Evolutionary conservation across 2,888 invertebrate genomes (phyloP), one percentile per base, ranked within the genome.

Genomic region (Tiphia femorata): DNA sequence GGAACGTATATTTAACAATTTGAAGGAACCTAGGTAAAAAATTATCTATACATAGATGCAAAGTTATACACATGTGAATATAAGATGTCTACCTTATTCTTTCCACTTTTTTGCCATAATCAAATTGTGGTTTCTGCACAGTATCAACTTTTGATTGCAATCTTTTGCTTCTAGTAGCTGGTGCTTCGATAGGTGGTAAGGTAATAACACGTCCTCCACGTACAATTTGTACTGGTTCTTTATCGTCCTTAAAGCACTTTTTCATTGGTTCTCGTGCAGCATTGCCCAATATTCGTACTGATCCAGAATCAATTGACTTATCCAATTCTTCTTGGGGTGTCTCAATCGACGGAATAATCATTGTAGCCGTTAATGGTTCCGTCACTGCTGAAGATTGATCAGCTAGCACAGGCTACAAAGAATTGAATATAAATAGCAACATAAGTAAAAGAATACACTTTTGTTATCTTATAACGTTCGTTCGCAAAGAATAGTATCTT

Each of bases 131-230:
- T 29, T 58, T 73, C 19, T 58, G 65, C 6, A 37, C 23, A 1
- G 63, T 46, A n/a, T 74, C 78, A 10, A 58, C 52, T 59, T 77
- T 79, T 0, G 70, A 69, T 57, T 82, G 83, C 3, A 82, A 73
- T 76, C 92, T 91, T 16, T 93, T 91, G 56, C 91, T 89, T 35
- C 93, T 86, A 0, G 94, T 94, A 1, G 93, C 91, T 6, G 94
- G 94, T 17, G 93, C 91, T 82, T 93, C 94, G 49, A 93, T 92
- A 0, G 93, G 93, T 10, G 94, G 94, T 60, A 94, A 84, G 0
- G 91, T 91, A 47, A 93, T 91, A 30, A 93, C 87, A 25, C 92
- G 86, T 1, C 93, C 93, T 78, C 92, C 92, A 16, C 92, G 85
- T 7, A 93, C 87, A 62, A 93, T 90, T 83, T 93, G 92, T 55